phyloP scores from a whole-genome alignment of 2,888 invertebrate genomes.

The Thymelicus lineola region DNA sequence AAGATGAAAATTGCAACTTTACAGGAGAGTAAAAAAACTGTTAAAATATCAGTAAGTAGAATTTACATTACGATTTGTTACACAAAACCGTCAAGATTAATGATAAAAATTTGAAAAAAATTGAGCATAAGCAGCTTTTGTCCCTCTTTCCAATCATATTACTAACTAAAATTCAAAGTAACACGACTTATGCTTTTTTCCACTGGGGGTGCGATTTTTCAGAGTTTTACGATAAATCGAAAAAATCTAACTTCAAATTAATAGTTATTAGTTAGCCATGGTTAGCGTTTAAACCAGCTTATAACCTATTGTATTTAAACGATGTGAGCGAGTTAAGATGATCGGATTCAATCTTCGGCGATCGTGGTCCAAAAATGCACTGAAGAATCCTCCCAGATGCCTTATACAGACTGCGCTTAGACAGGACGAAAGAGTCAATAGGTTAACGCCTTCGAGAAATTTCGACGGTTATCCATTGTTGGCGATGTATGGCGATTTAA shows the following conservation, averaged over 20 bases:
- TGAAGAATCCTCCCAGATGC: conserved; percentile 54
- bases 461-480: conserved; percentile 19
- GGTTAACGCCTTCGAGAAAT: conserved; percentile 52
- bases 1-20: no score
- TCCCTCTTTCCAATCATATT: no score
- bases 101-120: no score
- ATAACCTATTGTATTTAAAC: conserved; percentile 60
- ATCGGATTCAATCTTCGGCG: conserved; percentile 44
- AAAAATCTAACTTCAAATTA: background rate
- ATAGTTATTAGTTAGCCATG: background rate
- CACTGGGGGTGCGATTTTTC: no score
- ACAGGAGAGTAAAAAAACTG: no score
- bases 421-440: conserved; percentile 50
- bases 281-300: conserved; percentile 9
- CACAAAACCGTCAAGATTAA: no score
- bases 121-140: no score
- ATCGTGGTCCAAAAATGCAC: conserved; percentile 44
- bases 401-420: conserved; percentile 57
- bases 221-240: background rate
- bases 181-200: no score
- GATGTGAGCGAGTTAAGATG: conserved; percentile 41
- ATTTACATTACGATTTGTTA: no score
- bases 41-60: no score
- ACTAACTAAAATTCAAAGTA: no score
- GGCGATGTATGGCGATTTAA: background rate